A percentile compares a stretch with the other conserved stretches of the same genome.
phyloP scores from a whole-genome alignment of 2,888 invertebrate genomes.

The Melinaea marsaeus region DNA sequence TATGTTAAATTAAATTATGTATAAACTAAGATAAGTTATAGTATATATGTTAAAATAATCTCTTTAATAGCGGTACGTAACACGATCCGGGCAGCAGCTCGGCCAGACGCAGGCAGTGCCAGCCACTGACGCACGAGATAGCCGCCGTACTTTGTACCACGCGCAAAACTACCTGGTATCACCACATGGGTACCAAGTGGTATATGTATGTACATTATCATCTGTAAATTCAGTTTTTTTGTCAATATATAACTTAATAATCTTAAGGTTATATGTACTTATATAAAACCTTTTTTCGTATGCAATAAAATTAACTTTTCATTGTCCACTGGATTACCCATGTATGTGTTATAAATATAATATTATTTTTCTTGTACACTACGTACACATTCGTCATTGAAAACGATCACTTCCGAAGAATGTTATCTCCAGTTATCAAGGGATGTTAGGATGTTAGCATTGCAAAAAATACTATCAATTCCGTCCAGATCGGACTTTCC shows the following conservation, averaged over 20 bases:
- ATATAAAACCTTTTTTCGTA: background rate
- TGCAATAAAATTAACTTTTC: background rate
- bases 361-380: background rate
- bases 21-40: too few relatives aligned
- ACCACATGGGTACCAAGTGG: background rate
- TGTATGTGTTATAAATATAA: background rate
- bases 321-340: background rate
- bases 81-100: background rate
- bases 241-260: too few relatives aligned
- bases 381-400: slow-evolving; percentile 9
- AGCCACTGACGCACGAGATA: slow-evolving; percentile 52
- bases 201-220: too few relatives aligned
- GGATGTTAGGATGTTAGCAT: slow-evolving; percentile 45
- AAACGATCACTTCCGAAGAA: slow-evolving; percentile 36
- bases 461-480: slow-evolving; percentile 44
- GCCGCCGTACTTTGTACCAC: slow-evolving; percentile 22
- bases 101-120: slow-evolving; percentile 66
- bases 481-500: slow-evolving; percentile 32
- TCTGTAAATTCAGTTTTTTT: too few relatives aligned
- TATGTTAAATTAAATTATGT: too few relatives aligned
- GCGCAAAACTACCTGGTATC: slow-evolving; percentile 9
- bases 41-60: too few relatives aligned
- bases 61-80: background rate
- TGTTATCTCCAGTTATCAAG: slow-evolving; percentile 46
- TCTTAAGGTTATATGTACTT: too few relatives aligned